Base-by-base conservation (phyloP, 2,113 vertebrate species). In the Macheiramphus alcinus region DNA sequence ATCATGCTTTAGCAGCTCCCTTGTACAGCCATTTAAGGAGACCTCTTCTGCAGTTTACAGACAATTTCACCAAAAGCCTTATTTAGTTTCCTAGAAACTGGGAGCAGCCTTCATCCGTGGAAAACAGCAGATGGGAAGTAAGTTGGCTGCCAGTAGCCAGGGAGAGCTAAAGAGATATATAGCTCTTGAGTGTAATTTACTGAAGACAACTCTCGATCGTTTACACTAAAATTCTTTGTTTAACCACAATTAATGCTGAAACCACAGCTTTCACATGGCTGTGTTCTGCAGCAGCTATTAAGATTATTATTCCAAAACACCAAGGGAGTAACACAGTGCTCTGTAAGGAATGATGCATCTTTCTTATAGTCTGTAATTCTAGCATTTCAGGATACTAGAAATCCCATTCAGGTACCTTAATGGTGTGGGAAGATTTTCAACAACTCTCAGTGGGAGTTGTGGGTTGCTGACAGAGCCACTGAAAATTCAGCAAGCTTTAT, bases 221-320 rank as follows among this genome's bases (percentile, higher is more conserved):
- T 92, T 90, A 76, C 71, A 62, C 78, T 92, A 70, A 95, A 96
- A 92, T 83, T 88, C 81, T 93, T 94, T 94, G 67, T 95, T 97
- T 93, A 90, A 93, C 66, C 38, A 74, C 91, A 95, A 74, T 88
- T 93, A 93, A 62, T 92, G 90, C 80, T 88, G 70, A 96, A 92
- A 90, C 59, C 74, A 90, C 50, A 83, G 59, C 50, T 90, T 95
- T 92, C 53, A 70, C 31, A 23, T 76, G 38, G 38, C 53, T 90
- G 62, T 22, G 45, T 56, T 92, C 50, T 93, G 67, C 79, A 88
- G 38, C 50, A 93, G 63, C 82, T 83, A 83, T 93, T 92, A 93
- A 70, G 63, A 10, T 90, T 59, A 86, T 92, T 94, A 83, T 83
- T 94, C 50, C 47, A 86, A 92, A 97, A 71, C 34, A 74, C 45